Conservation (phyloP, 1,140 invertebrate genomes). For the Bombus terrestris region DNA sequence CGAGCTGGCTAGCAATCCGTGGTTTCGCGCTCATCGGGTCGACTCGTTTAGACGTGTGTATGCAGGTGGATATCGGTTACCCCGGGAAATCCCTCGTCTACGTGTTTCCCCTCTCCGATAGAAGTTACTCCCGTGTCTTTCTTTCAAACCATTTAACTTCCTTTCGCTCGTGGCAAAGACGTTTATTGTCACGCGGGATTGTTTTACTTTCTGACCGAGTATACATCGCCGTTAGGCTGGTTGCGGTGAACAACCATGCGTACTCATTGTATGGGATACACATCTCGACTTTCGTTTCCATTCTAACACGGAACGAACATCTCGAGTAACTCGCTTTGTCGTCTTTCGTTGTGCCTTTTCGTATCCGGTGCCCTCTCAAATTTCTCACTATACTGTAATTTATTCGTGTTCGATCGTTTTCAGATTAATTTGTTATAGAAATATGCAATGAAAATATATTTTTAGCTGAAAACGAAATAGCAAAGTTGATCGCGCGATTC, state of each 20-base stretch:
- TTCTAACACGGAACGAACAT: conserved; percentile 64
- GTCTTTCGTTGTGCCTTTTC: neutral
- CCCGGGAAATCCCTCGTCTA: conserved; percentile 52
- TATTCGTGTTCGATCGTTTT: neutral
- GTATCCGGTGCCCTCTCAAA: conserved; percentile 33
- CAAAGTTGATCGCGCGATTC: neutral
- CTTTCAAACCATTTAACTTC: conserved; percentile 41
- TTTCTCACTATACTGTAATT: neutral
- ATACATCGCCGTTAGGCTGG: conserved; percentile 49
- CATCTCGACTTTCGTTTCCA: conserved; percentile 69
- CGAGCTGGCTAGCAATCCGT: conserved; percentile 55
- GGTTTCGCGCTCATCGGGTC: conserved; percentile 52
- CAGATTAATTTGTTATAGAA: neutral
- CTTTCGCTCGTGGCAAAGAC: conserved; percentile 8
- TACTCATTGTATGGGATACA: conserved; percentile 63
- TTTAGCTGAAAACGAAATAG: neutral
- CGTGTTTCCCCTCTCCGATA: conserved; percentile 39
- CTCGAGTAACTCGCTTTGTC: conserved; percentile 64
- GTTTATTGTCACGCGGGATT: conserved; percentile 76
- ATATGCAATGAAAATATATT: neutral
- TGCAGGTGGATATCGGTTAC: conserved; percentile 78
- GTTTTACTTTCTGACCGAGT: conserved; percentile 77
- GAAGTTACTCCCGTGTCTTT: neutral
- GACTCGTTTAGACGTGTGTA: conserved; percentile 20
- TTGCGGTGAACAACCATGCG: conserved; percentile 69